A percentile compares a stretch with the other conserved stretches of the same genome.
These are phyloP conservation scores for Drosophila setosimentum DNA, from an alignment of 2,888 invertebrate species.

Conservation along the genomic window DNA sequence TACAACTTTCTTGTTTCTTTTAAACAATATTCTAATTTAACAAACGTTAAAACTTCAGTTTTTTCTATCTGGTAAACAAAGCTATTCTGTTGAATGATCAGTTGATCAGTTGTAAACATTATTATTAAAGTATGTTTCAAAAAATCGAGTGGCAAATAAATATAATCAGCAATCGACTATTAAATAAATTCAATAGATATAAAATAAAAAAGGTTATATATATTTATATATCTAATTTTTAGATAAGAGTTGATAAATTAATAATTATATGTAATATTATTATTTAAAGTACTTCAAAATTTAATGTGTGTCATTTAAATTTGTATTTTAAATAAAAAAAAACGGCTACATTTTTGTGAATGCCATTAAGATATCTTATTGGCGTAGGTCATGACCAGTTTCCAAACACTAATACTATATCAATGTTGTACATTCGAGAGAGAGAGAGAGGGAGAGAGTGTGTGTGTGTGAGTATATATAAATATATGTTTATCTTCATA, in stretches of 20 bases:
- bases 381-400: constrained; percentile 23
- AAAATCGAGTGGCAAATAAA: not conserved
- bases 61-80: not conserved
- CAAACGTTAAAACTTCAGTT: not conserved
- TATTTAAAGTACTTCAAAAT: not conserved
- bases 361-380: constrained; percentile 1
- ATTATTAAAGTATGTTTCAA: not conserved
- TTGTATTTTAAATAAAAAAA: not conserved
- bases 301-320: not conserved
- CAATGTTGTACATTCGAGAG: not conserved
- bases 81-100: not conserved
- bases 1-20: not conserved
- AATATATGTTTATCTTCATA: not conserved
- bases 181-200: not conserved
- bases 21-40: not conserved
- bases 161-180: not conserved
- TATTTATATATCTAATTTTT: not conserved
- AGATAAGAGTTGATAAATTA: not conserved
- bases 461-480: not conserved
- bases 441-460: not conserved
- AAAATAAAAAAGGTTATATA: not conserved
- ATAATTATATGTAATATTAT: not conserved
- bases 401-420: not conserved
- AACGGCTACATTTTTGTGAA: not conserved
- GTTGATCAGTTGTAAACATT: no score